Evolutionary conservation across 2,888 invertebrate species (phyloP).

Genomic region (Abrostola tripartita): DNA sequence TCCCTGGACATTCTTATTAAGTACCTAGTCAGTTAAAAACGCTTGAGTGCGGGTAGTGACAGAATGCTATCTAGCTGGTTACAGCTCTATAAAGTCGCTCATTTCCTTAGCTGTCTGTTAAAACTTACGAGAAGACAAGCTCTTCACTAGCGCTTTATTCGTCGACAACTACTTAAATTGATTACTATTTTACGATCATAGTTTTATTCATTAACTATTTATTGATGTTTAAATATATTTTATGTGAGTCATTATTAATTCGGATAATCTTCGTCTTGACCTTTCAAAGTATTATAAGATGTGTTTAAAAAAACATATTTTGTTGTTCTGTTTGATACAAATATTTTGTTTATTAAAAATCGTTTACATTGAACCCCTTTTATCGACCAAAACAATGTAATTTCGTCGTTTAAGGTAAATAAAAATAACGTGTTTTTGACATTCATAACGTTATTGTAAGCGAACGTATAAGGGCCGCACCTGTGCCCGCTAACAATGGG

Average conservation of each 20-base stretch:
- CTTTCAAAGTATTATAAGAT: too few relatives aligned
- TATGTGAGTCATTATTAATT: too few relatives aligned
- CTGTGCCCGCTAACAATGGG: conserved; percentile 79
- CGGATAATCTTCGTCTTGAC: too few relatives aligned
- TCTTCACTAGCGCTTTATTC: too few relatives aligned
- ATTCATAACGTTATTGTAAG: conserved; percentile 83
- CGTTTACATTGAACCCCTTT: conserved; percentile 62
- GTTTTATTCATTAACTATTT: too few relatives aligned
- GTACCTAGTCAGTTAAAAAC: too few relatives aligned
- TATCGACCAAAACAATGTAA: conserved; percentile 71
- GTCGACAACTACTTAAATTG: too few relatives aligned
- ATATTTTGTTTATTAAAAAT: conserved; percentile 33
- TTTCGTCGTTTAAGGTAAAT: conserved; percentile 74
- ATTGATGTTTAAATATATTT: too few relatives aligned
- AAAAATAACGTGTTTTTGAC: conserved; percentile 84
- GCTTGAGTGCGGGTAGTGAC: neutral
- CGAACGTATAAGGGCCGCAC: conserved; percentile 77
- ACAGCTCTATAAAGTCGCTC: neutral
- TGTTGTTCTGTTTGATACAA: conserved; percentile 14
- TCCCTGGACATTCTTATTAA: too few relatives aligned
- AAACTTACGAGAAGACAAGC: neutral
- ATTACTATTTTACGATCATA: too few relatives aligned
- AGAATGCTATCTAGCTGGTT: neutral
- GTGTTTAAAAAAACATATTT: neutral
- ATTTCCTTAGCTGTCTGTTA: neutral